Evolutionary conservation across 1,140 invertebrate genomes (phyloP), one percentile per base, ranked within the genome.

Genomic region (Caenorhabditis brenneri): DNA sequence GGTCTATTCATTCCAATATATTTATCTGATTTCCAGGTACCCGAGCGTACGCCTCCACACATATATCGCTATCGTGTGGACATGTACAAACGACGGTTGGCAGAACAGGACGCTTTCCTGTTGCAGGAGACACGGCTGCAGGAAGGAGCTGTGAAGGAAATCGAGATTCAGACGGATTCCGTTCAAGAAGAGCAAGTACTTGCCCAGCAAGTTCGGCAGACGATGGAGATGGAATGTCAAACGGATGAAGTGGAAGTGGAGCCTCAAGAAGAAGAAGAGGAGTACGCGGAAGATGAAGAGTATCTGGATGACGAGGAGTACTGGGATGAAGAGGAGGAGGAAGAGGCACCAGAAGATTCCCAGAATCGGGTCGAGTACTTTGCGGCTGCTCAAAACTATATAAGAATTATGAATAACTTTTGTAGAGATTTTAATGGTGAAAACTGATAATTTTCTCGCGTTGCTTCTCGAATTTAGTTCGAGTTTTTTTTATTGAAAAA

Each of bases 251-350:
- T 48, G 78, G 42, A 48, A 22, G 10, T 48, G 16, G 9, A 15
- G 31, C n/a, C 22, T 16, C 7, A 7, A 0, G 60, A 22, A 19
- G 31, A 78, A 10, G 31, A 78, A 24, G 10, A 39, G 16, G 9
- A 15, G 31, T 6, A 69, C 6, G 15, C 24, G 0, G 60, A 22
- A 19, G 31, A 78, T 7, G 31, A 78, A 24, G 69, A 78, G 16
- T 29, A 78, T 24, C 22, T 74, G 29, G 79, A 80, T 4, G 79
- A 42, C 16, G 36, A 78, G 19, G 79, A 80, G 19, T 51, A 80
- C n/a, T 36, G 29, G 33, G 79, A 80, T 15, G 79, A 80, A 31
- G 79, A 80, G 3, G 29, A 51, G 9, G 78, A 79, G 24, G 15
- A 79, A 3, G 15, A 48, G 9, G 78, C 10, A 46, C 39, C 46